Conservation (phyloP, 1,140 invertebrate genomes). For the Phortica variegata region DNA sequence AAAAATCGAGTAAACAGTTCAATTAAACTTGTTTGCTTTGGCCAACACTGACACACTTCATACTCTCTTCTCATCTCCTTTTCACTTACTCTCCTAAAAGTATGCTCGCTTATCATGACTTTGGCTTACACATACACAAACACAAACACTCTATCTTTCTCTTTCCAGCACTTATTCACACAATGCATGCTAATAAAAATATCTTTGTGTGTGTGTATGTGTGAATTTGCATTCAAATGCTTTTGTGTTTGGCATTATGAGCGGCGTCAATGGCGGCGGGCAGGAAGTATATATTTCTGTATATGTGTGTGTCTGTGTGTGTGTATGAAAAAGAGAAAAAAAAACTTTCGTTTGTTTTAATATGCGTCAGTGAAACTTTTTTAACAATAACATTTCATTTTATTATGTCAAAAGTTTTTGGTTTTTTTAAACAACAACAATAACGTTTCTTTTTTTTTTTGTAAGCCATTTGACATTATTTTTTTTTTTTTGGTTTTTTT, state of each 20-base stretch:
- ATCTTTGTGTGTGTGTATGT: neutral
- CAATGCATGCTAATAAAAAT: too few species aligned
- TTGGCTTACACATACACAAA: too few species aligned
- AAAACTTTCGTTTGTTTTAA: neutral
- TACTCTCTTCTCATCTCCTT: too few species aligned
- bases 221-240: neutral
- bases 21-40: slow-evolving; percentile 5
- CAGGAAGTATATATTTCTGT: neutral
- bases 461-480: too few species aligned
- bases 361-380: neutral
- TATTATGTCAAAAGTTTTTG: slow-evolving; percentile 6
- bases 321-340: too few species aligned
- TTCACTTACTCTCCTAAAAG: too few species aligned
- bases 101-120: slow-evolving; percentile 1
- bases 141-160: too few species aligned
- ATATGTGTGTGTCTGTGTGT: neutral
- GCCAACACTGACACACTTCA: too few species aligned
- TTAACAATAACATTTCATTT: slow-evolving; percentile 10
- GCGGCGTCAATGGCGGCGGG: too few species aligned
- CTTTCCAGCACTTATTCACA: too few species aligned
- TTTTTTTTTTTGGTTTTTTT: neutral
- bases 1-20: slow-evolving; percentile 10
- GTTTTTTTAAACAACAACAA: neutral
- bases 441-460: too few species aligned
- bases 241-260: too few species aligned